phyloP scores from a whole-genome alignment of 2,113 vertebrate species.

The human (Homo sapiens) region DNA sequence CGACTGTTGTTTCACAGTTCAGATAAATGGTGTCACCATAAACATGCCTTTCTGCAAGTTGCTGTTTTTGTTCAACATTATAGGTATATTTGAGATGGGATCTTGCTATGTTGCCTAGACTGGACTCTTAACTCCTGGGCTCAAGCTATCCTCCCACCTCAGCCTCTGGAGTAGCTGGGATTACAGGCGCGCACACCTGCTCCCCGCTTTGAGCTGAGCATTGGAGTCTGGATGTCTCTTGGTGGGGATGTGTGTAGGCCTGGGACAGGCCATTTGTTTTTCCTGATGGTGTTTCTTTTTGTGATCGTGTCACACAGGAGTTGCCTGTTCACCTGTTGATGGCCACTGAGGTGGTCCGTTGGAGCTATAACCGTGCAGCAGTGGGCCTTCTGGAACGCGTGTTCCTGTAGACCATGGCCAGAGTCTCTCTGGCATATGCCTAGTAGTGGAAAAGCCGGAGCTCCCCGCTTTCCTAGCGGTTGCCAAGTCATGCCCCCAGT shows the following conservation, averaged over 20 bases:
- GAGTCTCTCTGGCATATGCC: background rate
- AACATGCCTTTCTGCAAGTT: background rate
- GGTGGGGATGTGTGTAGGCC: background rate
- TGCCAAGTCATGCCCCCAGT: background rate
- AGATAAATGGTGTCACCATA: accelerated
- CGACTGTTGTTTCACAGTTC: accelerated
- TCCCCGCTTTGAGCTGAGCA: accelerated
- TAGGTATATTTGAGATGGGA: background rate
- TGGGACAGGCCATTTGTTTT: background rate
- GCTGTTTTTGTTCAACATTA: background rate
- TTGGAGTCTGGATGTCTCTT: background rate
- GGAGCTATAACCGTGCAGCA: background rate
- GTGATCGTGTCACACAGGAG: background rate
- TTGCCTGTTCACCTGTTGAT: background rate
- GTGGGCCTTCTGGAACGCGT: background rate
- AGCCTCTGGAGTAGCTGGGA: background rate
- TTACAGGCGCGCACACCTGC: background rate
- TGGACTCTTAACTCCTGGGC: background rate
- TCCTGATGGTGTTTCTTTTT: background rate
- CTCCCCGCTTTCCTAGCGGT: background rate
- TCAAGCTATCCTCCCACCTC: background rate
- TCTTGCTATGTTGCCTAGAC: background rate
- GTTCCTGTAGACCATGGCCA: background rate
- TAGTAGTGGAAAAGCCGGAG: background rate
- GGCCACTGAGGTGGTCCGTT: background rate